A percentile compares a stretch with the other conserved stretches of the same genome.
Conservation (phyloP, 2,797 vertebrate genomes). For the Prionace glauca region DNA sequence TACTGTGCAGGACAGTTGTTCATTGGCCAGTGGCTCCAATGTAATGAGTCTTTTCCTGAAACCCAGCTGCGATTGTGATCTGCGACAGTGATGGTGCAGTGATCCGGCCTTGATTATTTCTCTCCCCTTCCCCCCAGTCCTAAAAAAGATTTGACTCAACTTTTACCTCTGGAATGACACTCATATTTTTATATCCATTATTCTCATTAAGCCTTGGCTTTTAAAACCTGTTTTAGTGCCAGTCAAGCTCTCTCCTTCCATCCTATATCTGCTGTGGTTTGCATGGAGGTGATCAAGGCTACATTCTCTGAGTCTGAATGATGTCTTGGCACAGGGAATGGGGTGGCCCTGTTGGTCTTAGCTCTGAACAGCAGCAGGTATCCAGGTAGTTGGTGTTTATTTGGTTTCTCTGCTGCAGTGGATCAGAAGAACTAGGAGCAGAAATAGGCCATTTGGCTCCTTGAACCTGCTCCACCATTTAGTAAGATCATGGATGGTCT, state of each 20-base stretch:
- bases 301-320: not conserved
- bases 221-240: not conserved
- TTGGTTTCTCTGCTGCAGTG: not conserved
- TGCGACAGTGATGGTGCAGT: not conserved
- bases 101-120: not conserved
- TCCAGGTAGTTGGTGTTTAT: too few relatives aligned
- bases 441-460: not conserved
- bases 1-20: not conserved
- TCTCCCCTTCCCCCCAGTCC: not conserved
- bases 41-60: not conserved
- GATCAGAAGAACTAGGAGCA: not conserved
- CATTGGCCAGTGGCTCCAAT: not conserved
- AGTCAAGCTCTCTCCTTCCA: not conserved
- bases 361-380: not conserved
- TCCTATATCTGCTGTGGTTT: not conserved
- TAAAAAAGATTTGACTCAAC: not conserved
- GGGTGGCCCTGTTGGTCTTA: not conserved
- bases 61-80: too few relatives aligned
- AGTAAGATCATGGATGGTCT: not conserved
- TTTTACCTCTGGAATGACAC: not conserved
- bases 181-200: not conserved
- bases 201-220: not conserved
- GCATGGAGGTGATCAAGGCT: too few relatives aligned
- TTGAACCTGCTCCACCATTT: not conserved
- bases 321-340: not conserved